Evolutionary conservation across 2,888 invertebrate genomes (phyloP), one percentile per base, ranked within the genome.

Genomic region (Tridacna crocea): DNA sequence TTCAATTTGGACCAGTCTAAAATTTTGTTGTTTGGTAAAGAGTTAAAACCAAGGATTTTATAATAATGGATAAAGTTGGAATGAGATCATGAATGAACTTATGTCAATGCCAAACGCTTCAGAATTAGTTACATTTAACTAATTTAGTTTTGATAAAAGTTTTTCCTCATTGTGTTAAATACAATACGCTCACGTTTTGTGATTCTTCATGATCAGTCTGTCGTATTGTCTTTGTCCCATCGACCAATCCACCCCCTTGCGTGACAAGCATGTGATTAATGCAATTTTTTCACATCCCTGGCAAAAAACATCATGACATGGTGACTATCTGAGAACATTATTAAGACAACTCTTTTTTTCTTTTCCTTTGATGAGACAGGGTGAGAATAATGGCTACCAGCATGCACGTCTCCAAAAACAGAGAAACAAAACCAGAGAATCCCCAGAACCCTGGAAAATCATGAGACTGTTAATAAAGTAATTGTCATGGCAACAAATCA

Each of bases 161-260:
- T 75, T 82, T 82, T 82, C 70, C 79, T 82, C 73, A 77, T 19
- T 26, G 79, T 79, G 79, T 82, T 76, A 82, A 75, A 77, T 73
- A 79, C 79, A 66, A 22, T 8, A n/a, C 68, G 46, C 82, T 79
- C 79, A 76, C 79, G 79, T 46, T 63, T 79, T 74, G 68, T 24
- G 82, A 74, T 79, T 61, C 48, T 15, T 12, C n/a, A 60, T 48
- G 77, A 60, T 66, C 51, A 72, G 51, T 24, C 65, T 48, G 51
- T 75, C 65, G 55, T 75, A 58, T 46, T 19, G 72, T 70, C 75
- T 79, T 82, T 82, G 82, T 82, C 78, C 75, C 17, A 47, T 0
- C 61, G 66, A 75, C 78, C 72, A 76, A 66, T 58, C 76, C 66
- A 65, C 46, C 66, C 66, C 8, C 19, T 63, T n/a, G 63, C 74